A percentile compares a stretch with the other conserved stretches of the same genome.
These are phyloP conservation scores for Ormia ochracea DNA, from an alignment of 2,888 invertebrate genomes.

Conservation along the genomic window DNA sequence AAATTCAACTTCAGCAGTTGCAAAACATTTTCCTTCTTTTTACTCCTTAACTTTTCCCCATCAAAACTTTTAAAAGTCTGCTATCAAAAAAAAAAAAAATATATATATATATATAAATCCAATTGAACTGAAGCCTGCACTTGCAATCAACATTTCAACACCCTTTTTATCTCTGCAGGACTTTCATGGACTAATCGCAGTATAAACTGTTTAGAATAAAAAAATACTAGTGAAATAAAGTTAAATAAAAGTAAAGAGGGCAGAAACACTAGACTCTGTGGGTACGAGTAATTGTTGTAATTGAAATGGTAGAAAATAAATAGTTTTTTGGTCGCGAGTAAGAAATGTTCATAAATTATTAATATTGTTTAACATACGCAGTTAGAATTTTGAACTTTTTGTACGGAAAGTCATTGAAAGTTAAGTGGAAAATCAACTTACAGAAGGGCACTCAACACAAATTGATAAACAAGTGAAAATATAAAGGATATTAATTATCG, in stretches of 20 bases:
- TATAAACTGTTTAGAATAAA: constrained; percentile 2
- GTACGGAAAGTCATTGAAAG: too few species aligned
- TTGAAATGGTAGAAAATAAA: not conserved
- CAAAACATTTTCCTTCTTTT: not conserved
- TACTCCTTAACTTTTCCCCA: constrained; percentile 1
- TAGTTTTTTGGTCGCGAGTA: not conserved
- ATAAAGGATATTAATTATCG: too few species aligned
- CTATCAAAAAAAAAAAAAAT: not conserved
- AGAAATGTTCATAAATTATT: constrained; percentile 55
- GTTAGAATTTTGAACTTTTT: constrained; percentile 23
- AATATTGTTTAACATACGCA: constrained; percentile 37
- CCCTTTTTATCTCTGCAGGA: not conserved
- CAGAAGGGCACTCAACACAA: too few species aligned
- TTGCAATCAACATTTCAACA: not conserved
- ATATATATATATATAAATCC: constrained; percentile 29
- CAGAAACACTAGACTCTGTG: not conserved
- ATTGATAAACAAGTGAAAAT: too few species aligned
- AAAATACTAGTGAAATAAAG: not conserved
- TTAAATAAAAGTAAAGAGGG: not conserved
- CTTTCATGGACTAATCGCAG: not conserved
- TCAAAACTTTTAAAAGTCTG: constrained; percentile 52
- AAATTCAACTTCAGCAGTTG: constrained; percentile 38
- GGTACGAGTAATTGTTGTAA: not conserved
- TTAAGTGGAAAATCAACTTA: too few species aligned
- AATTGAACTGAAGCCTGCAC: constrained; percentile 33